A percentile compares a stretch with the other conserved stretches of the same genome.
Conservation (phyloP, 1,140 invertebrate genomes). For the Watersipora subatra region DNA sequence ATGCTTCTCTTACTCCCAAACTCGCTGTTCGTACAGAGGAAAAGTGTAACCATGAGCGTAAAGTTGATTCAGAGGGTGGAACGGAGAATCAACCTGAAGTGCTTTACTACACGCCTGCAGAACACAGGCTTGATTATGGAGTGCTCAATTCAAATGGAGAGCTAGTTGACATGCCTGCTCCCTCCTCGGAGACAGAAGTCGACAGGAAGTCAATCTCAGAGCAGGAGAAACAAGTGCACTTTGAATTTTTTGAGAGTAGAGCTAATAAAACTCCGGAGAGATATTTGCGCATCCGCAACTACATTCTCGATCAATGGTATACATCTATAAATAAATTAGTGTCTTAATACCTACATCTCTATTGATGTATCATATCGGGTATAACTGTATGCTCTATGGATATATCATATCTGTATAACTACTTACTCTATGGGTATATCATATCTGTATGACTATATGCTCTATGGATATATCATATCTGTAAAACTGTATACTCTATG, state of each 20-base stretch:
- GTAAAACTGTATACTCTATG: too few relatives aligned
- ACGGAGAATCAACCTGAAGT: too few relatives aligned
- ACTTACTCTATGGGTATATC: too few relatives aligned
- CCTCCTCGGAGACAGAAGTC: constrained; percentile 40
- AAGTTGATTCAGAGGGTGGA: too few relatives aligned
- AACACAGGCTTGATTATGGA: too few relatives aligned
- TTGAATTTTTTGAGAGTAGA: constrained; percentile 49
- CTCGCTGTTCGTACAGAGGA: too few relatives aligned
- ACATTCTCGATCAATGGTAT: constrained; percentile 47
- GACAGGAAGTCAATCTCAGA: constrained; percentile 39
- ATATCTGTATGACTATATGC: too few relatives aligned
- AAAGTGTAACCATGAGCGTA: too few relatives aligned
- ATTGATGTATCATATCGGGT: not conserved
- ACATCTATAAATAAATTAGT: not conserved
- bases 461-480: too few relatives aligned
- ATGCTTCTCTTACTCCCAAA: too few relatives aligned
- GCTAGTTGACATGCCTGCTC: constrained; percentile 33
- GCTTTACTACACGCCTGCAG: too few relatives aligned
- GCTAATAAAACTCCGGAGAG: constrained; percentile 47
- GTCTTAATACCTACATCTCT: not conserved
- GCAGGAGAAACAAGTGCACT: constrained; percentile 46
- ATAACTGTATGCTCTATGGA: too few relatives aligned
- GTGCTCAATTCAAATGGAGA: constrained; percentile 23
- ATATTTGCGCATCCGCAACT: constrained; percentile 50
- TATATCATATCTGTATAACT: not conserved